phyloP scores from a whole-genome alignment of 2,113 vertebrate genomes.

The Archocentrus centrarchus region DNA sequence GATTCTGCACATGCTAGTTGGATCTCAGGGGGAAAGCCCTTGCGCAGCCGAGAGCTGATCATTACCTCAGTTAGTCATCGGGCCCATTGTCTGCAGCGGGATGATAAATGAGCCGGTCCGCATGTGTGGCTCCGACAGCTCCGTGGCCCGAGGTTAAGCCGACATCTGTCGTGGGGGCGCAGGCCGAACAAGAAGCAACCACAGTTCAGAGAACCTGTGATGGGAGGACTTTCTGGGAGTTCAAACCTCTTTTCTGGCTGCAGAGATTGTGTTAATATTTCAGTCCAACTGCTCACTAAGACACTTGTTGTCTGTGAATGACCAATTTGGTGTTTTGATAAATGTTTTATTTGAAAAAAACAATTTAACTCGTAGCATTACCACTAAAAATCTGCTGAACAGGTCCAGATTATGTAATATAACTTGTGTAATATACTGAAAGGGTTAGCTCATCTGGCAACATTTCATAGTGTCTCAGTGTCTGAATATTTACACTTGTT shows the following conservation, averaged over 20 bases:
- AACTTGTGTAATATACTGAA: not conserved
- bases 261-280: not conserved
- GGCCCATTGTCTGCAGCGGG: slow-evolving; percentile 60
- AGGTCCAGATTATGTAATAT: not conserved
- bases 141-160: slow-evolving; percentile 55
- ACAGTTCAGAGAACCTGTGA: slow-evolving; percentile 5
- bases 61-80: slow-evolving; percentile 69
- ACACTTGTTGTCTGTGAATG: not conserved
- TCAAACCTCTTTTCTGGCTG: slow-evolving; percentile 10
- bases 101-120: slow-evolving; percentile 75
- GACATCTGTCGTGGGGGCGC: slow-evolving; percentile 21
- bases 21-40: slow-evolving; percentile 66
- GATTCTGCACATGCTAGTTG: slow-evolving; percentile 62
- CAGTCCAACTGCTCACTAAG: not conserved
- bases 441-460: not conserved
- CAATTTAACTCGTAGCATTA: not conserved
- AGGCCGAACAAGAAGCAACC: slow-evolving; percentile 1
- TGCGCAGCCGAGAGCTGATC: slow-evolving; percentile 58
- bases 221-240: slow-evolving; percentile 21
- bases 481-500: too few relatives aligned
- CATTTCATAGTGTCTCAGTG: not conserved
- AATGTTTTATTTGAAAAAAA: not conserved
- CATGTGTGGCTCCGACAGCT: slow-evolving; percentile 49
- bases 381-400: not conserved
- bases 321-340: not conserved